Percentiles rank a stretch among this genome's conserved stretches.
Conservation (phyloP, 2,888 invertebrate genomes). For the Phortica magna region DNA sequence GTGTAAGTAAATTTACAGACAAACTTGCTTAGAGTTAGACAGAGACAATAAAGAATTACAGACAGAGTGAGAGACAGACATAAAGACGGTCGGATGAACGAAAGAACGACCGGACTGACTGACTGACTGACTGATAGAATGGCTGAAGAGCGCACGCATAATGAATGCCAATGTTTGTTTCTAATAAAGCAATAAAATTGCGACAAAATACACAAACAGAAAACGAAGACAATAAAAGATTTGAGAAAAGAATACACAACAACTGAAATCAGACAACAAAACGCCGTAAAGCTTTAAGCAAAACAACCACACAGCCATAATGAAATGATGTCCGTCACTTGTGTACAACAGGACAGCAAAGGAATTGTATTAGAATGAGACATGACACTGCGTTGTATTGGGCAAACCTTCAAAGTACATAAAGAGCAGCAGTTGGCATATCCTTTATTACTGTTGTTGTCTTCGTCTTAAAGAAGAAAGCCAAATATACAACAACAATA, state of each 20-base stretch:
- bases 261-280: constrained; percentile 39
- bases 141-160: background rate
- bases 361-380: background rate
- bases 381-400: background rate
- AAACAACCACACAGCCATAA: constrained; percentile 1
- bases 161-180: constrained; percentile 12
- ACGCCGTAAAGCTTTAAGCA: constrained; percentile 1
- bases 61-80: background rate
- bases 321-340: constrained; percentile 26
- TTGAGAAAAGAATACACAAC: constrained; percentile 18
- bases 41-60: background rate
- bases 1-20: too few species aligned
- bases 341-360: too few species aligned
- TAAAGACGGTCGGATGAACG: background rate
- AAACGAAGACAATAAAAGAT: background rate
- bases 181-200: constrained; percentile 27
- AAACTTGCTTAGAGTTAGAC: too few species aligned
- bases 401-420: background rate
- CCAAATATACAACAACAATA: too few species aligned
- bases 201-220: constrained; percentile 23
- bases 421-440: background rate
- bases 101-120: background rate
- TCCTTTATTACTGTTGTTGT: background rate
- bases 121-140: background rate
- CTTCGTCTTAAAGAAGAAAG: too few species aligned